phyloP scores from a whole-genome alignment of 2,113 vertebrate genomes.

The Zosterops pallidus region DNA sequence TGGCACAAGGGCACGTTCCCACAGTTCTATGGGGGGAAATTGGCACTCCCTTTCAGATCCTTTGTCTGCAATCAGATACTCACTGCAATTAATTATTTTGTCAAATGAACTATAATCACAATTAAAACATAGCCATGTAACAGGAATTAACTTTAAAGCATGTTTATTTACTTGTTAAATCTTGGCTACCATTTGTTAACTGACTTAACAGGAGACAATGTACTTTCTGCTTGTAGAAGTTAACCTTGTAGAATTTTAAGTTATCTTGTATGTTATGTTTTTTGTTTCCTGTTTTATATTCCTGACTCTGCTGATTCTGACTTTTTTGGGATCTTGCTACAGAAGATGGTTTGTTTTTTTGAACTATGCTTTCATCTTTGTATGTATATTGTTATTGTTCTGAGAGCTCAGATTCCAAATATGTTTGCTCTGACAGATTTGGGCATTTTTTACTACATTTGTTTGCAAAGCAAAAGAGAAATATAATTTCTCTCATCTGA shows the following conservation, averaged over 20 bases:
- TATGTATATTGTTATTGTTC: constrained; percentile 53
- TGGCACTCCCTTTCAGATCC: constrained; percentile 70
- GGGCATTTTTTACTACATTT: constrained; percentile 25
- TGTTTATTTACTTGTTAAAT: constrained; percentile 77
- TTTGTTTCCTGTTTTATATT: constrained; percentile 75
- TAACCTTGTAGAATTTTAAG: constrained; percentile 70
- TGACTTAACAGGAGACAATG: constrained; percentile 72
- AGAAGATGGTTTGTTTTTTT: constrained; percentile 52
- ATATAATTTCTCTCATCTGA: constrained; percentile 2
- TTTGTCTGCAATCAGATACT: constrained; percentile 73
- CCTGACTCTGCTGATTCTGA: constrained; percentile 66
- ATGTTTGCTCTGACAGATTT: constrained; percentile 47
- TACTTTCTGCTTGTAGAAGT: constrained; percentile 71
- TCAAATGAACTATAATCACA: constrained; percentile 79
- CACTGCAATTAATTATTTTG: constrained; percentile 79
- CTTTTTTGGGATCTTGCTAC: constrained; percentile 60
- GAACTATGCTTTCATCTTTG: constrained; percentile 66
- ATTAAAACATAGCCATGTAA: constrained; percentile 76
- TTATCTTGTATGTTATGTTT: constrained; percentile 68
- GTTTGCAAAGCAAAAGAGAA: constrained; percentile 25
- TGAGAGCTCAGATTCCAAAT: constrained; percentile 51
- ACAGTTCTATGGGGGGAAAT: constrained; percentile 11
- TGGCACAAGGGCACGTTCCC: constrained; percentile 35
- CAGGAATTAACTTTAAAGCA: constrained; percentile 79
- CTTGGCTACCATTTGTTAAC: constrained; percentile 68